phyloP scores from a whole-genome alignment of 2,888 invertebrate genomes.

The Athalia cordata region DNA sequence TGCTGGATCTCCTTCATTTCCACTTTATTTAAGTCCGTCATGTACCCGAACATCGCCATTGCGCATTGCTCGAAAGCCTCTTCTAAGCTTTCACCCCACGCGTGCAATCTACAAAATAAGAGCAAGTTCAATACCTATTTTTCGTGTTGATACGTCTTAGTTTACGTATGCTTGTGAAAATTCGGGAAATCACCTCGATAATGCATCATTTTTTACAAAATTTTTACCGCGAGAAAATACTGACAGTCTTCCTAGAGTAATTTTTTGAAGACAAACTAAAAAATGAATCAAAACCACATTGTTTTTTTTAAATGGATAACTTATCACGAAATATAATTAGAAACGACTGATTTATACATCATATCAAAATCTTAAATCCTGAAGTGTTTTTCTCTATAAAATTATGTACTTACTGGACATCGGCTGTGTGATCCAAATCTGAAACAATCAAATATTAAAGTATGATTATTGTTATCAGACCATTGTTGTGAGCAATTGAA shows the following conservation, averaged over 20 bases:
- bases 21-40: slow-evolving; percentile 93
- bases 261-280: too few relatives aligned
- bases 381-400: background rate
- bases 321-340: too few relatives aligned
- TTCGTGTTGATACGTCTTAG: background rate
- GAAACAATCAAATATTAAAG: slow-evolving; percentile 67
- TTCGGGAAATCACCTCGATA: too few relatives aligned
- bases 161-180: background rate
- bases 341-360: too few relatives aligned
- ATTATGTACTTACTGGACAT: slow-evolving; percentile 93
- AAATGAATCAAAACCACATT: too few relatives aligned
- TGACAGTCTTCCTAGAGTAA: too few relatives aligned
- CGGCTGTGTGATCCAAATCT: slow-evolving; percentile 98
- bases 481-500: background rate
- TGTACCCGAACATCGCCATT: slow-evolving; percentile 97
- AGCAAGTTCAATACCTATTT: background rate
- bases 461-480: slow-evolving; percentile 38
- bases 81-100: slow-evolving; percentile 91
- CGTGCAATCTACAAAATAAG: slow-evolving; percentile 81
- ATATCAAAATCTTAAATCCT: too few relatives aligned
- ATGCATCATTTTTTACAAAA: too few relatives aligned
- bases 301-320: too few relatives aligned
- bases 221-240: too few relatives aligned
- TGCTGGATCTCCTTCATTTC: slow-evolving; percentile 86
- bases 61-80: slow-evolving; percentile 97